These are phyloP conservation scores for Apeira syringaria DNA, from an alignment of 2,888 invertebrate genomes.

Conservation along the genomic window DNA sequence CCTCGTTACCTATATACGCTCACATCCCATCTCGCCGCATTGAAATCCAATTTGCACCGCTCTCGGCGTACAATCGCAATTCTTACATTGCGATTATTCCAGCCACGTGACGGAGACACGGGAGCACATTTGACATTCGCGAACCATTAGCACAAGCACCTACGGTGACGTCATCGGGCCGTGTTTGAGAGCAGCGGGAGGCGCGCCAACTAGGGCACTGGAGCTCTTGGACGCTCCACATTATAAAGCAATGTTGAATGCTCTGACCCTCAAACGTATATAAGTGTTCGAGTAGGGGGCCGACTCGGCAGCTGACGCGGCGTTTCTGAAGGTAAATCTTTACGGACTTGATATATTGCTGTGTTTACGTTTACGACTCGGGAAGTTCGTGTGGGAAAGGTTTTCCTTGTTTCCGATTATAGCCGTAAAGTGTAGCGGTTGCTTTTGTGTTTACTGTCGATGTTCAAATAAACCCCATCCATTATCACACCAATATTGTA, in stretches of 20 bases:
- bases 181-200: conserved; percentile 48
- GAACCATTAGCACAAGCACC: conserved; percentile 58
- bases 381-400: conserved; percentile 15
- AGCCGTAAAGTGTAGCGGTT: conserved; percentile 4
- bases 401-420: conserved; percentile 18
- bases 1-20: conserved; percentile 21
- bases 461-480: no score
- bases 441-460: not conserved
- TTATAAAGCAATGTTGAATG: conserved; percentile 30
- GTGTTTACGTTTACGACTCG: conserved; percentile 17
- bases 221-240: conserved; percentile 35
- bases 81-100: conserved; percentile 23
- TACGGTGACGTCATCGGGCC: conserved; percentile 56
- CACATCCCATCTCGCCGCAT: conserved; percentile 28
- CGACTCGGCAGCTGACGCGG: conserved; percentile 24
- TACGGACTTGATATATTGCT: conserved; percentile 15
- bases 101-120: conserved; percentile 16
- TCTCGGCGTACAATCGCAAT: conserved; percentile 23
- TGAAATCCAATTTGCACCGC: conserved; percentile 33
- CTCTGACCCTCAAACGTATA: conserved; percentile 29
- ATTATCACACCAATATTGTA: no score
- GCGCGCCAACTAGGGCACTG: conserved; percentile 68
- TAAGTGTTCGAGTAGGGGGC: conserved; percentile 16
- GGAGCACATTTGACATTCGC: conserved; percentile 17
- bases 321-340: conserved; percentile 21